Evolutionary conservation across 2,888 invertebrate genomes (phyloP), one percentile per base, ranked within the genome.

Genomic region (Suillia variegata): DNA sequence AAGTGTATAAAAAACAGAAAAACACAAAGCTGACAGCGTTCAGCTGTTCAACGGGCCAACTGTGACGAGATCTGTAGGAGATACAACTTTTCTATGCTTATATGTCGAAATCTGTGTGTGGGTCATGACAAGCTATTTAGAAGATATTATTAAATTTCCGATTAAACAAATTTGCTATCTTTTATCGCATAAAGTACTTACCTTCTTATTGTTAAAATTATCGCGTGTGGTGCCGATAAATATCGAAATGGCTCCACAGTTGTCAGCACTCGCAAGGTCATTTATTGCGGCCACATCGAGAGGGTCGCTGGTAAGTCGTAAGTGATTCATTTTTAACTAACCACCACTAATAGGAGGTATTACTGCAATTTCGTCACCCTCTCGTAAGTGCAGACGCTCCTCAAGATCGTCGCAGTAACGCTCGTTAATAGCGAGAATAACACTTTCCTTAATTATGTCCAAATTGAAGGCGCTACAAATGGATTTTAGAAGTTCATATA

Each of bases 341-440:
- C 97, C 97, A 71, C 96, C 96, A 83, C 96, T 96, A 54, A 98
- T 85, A 0, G 97, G 97, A 55, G 97, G 97, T 75, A 98, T 96
- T 13, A 97, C 86, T 63, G 96, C 97, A 63, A 97, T 86, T 80
- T 89, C 91, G 84, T 96, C 96, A 63, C 87, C 88, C 22, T 87
- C 84, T 38, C 84, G 85, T 5, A 94, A 80, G 20, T 83, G 77
- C 38, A 92, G 80, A 42, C 82, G 79, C 34, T 83, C 79, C 33
- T 85, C 83, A 1, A 85, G 83, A 57, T 84, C 81, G 15, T 85
- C 82, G 63, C 90, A 85, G 69, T 93, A 94, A 67, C 89, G 88
- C 75, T 95, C 91, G 84, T 97, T 97, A 52, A 92, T 83, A 0
- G 96, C 92, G 60, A 97, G 72, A 42, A 96, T 87, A 38, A 96